Conservation (phyloP, 2,113 vertebrate species). For the Tylochromis polylepis region DNA sequence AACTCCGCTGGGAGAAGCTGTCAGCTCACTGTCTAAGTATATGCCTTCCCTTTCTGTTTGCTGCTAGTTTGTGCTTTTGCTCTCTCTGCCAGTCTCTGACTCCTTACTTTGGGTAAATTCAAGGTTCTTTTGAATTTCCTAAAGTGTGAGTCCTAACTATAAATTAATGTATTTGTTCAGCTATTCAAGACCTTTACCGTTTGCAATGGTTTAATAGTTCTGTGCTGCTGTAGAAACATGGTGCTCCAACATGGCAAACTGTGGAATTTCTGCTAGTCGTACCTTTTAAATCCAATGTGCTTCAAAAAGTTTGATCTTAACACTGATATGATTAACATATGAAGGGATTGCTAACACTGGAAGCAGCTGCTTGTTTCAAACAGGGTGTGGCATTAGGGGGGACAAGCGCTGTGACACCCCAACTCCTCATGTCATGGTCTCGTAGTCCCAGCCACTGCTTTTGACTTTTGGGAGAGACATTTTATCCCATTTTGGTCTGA, state of each 20-base stretch:
- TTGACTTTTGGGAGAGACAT: neutral
- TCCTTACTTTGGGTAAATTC: neutral
- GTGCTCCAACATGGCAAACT: neutral
- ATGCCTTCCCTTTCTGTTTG: neutral
- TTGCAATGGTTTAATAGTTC: neutral
- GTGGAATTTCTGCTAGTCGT: neutral
- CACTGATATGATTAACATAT: neutral
- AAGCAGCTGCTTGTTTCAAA: neutral
- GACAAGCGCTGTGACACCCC: accelerated
- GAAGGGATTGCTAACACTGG: neutral
- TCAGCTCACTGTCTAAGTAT: neutral
- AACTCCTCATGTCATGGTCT: neutral
- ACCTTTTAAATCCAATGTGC: no score
- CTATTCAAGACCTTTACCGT: neutral
- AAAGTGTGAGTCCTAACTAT: neutral
- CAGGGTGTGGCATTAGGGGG: neutral
- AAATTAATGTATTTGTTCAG: neutral
- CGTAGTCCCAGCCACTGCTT: neutral
- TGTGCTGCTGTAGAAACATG: neutral
- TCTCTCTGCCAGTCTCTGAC: neutral
- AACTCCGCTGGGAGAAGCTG: neutral
- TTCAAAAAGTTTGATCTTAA: neutral
- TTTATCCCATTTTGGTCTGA: accelerated
- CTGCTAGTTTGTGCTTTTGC: neutral
- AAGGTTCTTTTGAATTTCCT: neutral